Conservation (phyloP, 2,113 vertebrate genomes). For the Rattus rattus region DNA sequence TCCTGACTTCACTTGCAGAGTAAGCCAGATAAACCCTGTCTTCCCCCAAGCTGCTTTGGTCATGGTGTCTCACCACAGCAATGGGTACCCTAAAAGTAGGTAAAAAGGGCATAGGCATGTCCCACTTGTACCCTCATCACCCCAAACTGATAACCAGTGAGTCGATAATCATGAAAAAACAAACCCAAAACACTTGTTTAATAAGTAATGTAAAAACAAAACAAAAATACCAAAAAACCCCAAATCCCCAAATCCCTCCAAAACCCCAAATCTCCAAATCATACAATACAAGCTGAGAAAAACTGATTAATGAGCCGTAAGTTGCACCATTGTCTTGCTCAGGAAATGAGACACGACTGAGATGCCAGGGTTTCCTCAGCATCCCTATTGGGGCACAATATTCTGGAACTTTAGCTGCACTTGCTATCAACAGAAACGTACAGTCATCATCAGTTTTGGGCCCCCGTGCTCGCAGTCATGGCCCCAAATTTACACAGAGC, state of each 20-base stretch:
- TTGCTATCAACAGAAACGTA: neutral
- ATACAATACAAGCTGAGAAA: neutral
- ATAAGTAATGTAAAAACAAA: neutral
- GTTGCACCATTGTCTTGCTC: neutral
- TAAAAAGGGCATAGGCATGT: neutral
- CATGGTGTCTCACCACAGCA: neutral
- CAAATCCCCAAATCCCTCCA: too few relatives aligned
- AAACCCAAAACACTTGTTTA: neutral
- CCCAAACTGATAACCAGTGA: neutral
- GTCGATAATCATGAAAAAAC: neutral
- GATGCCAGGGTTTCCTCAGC: neutral
- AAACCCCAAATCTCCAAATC: neutral
- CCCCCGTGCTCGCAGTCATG: neutral
- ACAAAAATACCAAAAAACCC: neutral
- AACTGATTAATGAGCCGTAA: neutral
- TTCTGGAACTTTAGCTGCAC: neutral
- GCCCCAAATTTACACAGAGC: neutral
- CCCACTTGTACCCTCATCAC: neutral
- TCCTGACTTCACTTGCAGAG: neutral
- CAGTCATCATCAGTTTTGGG: neutral
- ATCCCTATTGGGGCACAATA: neutral
- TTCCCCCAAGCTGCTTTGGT: neutral
- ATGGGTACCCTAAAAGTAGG: neutral
- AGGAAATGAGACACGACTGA: neutral
- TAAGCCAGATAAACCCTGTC: too few relatives aligned